These are phyloP conservation scores for Protula sp. DNA, from an alignment of 2,888 invertebrate species.

Conservation along the genomic window DNA sequence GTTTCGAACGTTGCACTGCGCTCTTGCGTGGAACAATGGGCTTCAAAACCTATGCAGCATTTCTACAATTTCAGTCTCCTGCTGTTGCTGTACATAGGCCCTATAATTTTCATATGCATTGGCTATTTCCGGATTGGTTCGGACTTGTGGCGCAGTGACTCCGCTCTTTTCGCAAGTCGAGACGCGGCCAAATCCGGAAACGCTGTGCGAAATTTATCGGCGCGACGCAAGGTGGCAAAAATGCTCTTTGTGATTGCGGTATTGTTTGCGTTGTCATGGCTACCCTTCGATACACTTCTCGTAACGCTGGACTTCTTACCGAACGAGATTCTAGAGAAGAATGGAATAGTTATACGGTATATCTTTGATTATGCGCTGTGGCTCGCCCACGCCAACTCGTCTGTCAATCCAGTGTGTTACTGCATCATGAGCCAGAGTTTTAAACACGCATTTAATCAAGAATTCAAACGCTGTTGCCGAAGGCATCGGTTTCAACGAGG, in stretches of 20 bases:
- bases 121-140: slow-evolving; percentile 18
- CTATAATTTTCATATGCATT: slow-evolving; percentile 16
- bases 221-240: slow-evolving; percentile 18
- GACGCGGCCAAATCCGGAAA: slow-evolving; percentile 12
- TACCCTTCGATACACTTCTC: slow-evolving; percentile 16
- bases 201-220: slow-evolving; percentile 9
- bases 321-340: background rate
- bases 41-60: slow-evolving; percentile 8
- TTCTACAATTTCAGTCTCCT: slow-evolving; percentile 18
- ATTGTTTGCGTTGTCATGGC: slow-evolving; percentile 21
- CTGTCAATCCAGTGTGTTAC: slow-evolving; percentile 42
- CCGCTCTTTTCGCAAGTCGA: slow-evolving; percentile 10
- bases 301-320: slow-evolving; percentile 12
- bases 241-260: slow-evolving; percentile 24
- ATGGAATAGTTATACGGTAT: slow-evolving; percentile 8
- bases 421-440: slow-evolving; percentile 40
- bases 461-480: slow-evolving; percentile 11
- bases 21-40: slow-evolving; percentile 14
- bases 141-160: slow-evolving; percentile 14
- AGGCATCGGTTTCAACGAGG: too few relatives aligned
- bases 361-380: slow-evolving; percentile 14
- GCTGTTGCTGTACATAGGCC: slow-evolving; percentile 14
- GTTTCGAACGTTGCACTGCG: slow-evolving; percentile 9
- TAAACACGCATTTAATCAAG: slow-evolving; percentile 28
- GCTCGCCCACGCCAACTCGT: slow-evolving; percentile 38